Evolutionary conservation across 2,113 vertebrate species (phyloP).

Genomic region (Motacilla alba): DNA sequence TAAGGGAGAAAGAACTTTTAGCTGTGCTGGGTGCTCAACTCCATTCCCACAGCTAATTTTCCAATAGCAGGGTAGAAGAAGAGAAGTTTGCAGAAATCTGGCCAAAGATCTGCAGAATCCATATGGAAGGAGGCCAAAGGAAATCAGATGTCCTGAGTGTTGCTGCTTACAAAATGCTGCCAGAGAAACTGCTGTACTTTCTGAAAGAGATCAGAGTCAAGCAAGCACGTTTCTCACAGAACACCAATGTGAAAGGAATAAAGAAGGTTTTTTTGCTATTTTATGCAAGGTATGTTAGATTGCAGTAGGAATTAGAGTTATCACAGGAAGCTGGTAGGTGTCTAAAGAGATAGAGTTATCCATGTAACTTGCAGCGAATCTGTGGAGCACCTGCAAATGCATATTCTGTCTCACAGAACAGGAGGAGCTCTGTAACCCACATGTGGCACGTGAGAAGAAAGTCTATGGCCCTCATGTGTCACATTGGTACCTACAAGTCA

Average conservation of each 20-base stretch:
- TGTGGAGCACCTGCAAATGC: background rate
- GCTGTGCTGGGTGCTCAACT: background rate
- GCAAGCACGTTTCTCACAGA: background rate
- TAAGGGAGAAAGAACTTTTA: background rate
- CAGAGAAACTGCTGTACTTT: background rate
- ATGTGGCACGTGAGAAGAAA: background rate
- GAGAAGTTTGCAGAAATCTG: background rate
- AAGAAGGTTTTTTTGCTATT: background rate
- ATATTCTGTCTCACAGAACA: background rate
- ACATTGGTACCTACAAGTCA: constrained; percentile 76
- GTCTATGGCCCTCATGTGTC: rapidly evolving
- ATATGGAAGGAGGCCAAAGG: background rate
- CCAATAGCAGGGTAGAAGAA: background rate
- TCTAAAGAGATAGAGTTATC: background rate
- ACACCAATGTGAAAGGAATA: background rate
- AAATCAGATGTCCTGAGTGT: background rate
- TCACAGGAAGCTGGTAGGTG: background rate
- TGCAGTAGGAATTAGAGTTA: background rate
- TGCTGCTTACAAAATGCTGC: background rate
- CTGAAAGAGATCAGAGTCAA: background rate
- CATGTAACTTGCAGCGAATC: background rate
- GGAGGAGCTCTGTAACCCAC: background rate
- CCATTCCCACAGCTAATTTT: background rate
- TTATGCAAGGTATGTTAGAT: background rate
- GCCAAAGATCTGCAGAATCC: background rate